Conservation (phyloP, 2,888 invertebrate species). For the Cheilosia vulpina region DNA sequence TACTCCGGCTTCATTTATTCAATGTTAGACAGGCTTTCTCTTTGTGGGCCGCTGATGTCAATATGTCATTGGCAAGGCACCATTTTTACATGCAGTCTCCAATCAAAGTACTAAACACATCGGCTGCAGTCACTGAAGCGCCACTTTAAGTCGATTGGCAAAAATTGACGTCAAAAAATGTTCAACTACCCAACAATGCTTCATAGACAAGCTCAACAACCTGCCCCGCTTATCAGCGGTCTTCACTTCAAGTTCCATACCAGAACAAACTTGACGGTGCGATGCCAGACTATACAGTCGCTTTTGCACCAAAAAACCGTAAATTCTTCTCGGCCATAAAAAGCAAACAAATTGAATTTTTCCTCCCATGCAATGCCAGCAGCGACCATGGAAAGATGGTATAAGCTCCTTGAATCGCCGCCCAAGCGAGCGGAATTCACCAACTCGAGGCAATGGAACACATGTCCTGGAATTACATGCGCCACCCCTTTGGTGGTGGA, state of each 20-base stretch:
- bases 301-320: conserved; percentile 56
- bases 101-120: no score
- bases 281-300: conserved; percentile 30
- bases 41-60: no score
- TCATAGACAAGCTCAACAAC: conserved; percentile 4
- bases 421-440: conserved; percentile 14
- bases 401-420: conserved; percentile 26
- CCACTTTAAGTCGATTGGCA: no score
- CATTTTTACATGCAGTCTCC: no score
- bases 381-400: conserved; percentile 9
- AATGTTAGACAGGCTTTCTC: no score
- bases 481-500: conserved; percentile 12
- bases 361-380: conserved; percentile 20
- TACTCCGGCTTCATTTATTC: no score
- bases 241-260: conserved; percentile 32
- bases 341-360: conserved; percentile 73
- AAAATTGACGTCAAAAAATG: no score
- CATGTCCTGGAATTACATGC: conserved; percentile 66
- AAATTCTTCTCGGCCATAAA: conserved; percentile 71
- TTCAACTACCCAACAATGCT: no score
- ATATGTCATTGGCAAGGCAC: no score
- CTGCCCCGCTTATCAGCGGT: conserved; percentile 46
- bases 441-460: conserved; percentile 62
- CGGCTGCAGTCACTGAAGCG: no score
- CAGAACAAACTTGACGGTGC: conserved; percentile 15